These are phyloP conservation scores for Pangasianodon gigas DNA, from an alignment of 2,113 vertebrate genomes.

Conservation along the genomic window DNA sequence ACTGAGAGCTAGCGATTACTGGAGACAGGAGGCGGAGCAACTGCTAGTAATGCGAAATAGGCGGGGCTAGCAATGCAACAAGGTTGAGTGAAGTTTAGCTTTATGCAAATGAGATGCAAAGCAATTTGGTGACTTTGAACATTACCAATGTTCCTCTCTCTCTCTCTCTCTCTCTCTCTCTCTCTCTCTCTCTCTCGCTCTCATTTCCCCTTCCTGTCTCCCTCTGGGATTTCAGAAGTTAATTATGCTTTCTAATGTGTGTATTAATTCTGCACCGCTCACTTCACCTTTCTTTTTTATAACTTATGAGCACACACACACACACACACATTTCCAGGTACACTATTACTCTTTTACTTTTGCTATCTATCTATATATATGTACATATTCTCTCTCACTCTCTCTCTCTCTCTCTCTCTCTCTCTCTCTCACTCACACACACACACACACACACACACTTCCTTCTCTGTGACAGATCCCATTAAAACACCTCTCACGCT, in stretches of 20 bases:
- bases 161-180: neutral
- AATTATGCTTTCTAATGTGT: conserved; percentile 73
- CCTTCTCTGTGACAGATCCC: conserved; percentile 63
- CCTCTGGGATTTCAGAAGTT: conserved; percentile 61
- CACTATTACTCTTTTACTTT: neutral
- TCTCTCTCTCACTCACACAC: neutral
- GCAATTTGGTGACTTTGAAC: neutral
- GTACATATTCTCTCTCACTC: neutral
- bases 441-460: conserved; percentile 26
- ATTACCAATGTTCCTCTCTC: neutral
- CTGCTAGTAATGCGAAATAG: neutral
- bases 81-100: neutral
- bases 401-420: conserved; percentile 18
- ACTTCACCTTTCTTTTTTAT: neutral
- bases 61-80: neutral
- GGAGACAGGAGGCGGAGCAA: neutral
- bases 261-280: neutral
- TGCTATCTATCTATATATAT: too few relatives aligned
- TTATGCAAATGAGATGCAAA: neutral
- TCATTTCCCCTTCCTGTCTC: conserved; percentile 46
- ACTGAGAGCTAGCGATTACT: neutral
- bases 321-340: conserved; percentile 33
- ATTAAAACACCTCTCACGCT: conserved; percentile 72
- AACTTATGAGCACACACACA: neutral
- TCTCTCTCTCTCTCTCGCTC: neutral